Percentiles rank a stretch among this genome's conserved stretches.
Evolutionary conservation across 2,797 vertebrate genomes (phyloP).

Genomic region (Emys orbicularis): DNA sequence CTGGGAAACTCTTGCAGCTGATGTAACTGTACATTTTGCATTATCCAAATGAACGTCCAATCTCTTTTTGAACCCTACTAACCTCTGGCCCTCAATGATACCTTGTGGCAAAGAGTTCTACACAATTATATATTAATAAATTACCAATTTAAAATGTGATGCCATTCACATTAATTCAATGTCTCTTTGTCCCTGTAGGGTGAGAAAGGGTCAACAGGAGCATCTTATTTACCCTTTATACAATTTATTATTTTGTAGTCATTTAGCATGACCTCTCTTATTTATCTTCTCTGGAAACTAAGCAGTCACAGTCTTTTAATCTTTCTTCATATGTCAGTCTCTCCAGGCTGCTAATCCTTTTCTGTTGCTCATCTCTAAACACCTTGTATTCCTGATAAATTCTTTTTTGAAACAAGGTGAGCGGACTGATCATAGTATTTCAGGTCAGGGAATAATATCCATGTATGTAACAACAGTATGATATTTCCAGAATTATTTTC

Average conservation of each 20-base stretch:
- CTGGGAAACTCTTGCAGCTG: background rate
- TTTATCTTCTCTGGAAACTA: constrained; percentile 54
- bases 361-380: background rate
- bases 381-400: background rate
- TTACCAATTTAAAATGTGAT: constrained; percentile 59
- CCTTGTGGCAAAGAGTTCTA: constrained; percentile 44
- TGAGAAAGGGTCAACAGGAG: constrained; percentile 52
- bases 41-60: background rate
- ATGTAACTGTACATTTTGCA: background rate
- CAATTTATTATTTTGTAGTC: constrained; percentile 59
- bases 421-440: background rate
- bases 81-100: background rate
- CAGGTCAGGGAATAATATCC: background rate
- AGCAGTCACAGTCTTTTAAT: constrained; percentile 55
- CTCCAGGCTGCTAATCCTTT: constrained; percentile 21
- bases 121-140: constrained; percentile 25
- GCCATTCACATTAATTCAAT: constrained; percentile 66
- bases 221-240: constrained; percentile 23
- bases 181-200: constrained; percentile 14
- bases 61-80: constrained; percentile 32
- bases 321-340: constrained; percentile 27
- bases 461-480: background rate
- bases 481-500: background rate
- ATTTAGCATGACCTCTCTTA: constrained; percentile 61
- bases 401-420: background rate